Base-by-base conservation (phyloP, 2,888 invertebrate genomes). In the Sisyra terminalis region DNA sequence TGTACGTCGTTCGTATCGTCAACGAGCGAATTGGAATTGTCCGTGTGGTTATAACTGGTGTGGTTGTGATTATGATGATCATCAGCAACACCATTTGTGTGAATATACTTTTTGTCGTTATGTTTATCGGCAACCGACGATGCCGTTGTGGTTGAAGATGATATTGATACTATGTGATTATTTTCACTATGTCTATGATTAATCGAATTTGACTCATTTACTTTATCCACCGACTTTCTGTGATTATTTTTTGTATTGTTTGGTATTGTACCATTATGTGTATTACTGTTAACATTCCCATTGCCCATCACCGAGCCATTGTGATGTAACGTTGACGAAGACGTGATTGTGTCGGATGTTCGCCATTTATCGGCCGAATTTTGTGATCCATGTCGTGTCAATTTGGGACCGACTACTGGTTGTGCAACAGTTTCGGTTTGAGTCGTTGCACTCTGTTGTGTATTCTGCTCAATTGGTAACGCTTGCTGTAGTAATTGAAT, bases 401-500 rank as follows among this genome's bases (percentile, higher is more conserved):
- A 46, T 58, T 49, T 59, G 59, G 47, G 56, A 44, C 49, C 56
- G 57, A 24, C 31, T 48, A 49, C 39, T 38, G 46, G 29, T 24
- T 37, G 39, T 3, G 32, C 17, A 29, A 24, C 34, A n/a, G 40
- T 44, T 24, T 32, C 29, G 9, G 39, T 35, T n/a, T 24, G 29
- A 18, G 29, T 17, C n/a, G 29, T 16, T 24, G 6, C 29, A 14
- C 17, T 18, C 17, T 17, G 38, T 18, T 38, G 18, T 18, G 37
- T 29, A 14, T 15, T 29, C 10, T 15, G 52, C 60, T 76, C 78
- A 49, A 74, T 68, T 38, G 92, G 93, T 60, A 94, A 65, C 52
- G 94, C 92, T 64, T 93, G 85, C 56, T 85, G 79, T 67, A 94
- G 70, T 53, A 94, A 70, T 65, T 90, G 86, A 70, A 86, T 78